A percentile compares a stretch with the other conserved stretches of the same genome.
phyloP scores from a whole-genome alignment of 2,797 vertebrate species.

The Hozukius guyotensis region DNA sequence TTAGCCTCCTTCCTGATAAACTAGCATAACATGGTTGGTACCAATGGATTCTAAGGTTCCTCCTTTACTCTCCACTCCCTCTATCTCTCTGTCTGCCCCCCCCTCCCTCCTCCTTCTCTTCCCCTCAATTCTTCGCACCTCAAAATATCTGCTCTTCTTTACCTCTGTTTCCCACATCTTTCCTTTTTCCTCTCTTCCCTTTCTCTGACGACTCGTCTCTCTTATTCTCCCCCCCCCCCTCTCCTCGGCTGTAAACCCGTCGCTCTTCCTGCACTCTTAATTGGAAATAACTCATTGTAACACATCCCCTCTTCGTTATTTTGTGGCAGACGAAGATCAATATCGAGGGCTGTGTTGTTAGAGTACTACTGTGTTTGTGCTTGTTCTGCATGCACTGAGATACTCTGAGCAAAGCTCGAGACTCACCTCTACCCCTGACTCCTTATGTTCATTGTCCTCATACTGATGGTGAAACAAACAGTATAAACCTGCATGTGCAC shows the following conservation, averaged over 20 bases:
- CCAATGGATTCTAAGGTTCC: too few relatives aligned
- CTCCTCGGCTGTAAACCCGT: constrained; percentile 1
- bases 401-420: constrained; percentile 16
- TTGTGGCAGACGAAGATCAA: constrained; percentile 52
- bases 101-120: neutral
- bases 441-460: neutral
- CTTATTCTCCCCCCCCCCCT: neutral
- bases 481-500: neutral
- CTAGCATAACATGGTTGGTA: too few relatives aligned
- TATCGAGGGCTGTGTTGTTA: constrained; percentile 18
- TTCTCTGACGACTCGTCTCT: neutral
- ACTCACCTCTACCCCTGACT: neutral
- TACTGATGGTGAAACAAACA: neutral
- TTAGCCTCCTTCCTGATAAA: too few relatives aligned
- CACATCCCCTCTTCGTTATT: constrained; percentile 53
- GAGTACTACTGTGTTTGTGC: constrained; percentile 9
- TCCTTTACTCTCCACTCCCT: neutral
- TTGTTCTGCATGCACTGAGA: constrained; percentile 15
- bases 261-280: constrained; percentile 29
- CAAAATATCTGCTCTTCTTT: neutral
- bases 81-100: neutral
- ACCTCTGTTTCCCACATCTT: neutral
- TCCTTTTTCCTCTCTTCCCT: neutral
- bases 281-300: constrained; percentile 56
- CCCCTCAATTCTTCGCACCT: neutral